A percentile compares a stretch with the other conserved stretches of the same genome.
Conservation (phyloP, 2,797 vertebrate genomes). For the Hydrophis major region DNA sequence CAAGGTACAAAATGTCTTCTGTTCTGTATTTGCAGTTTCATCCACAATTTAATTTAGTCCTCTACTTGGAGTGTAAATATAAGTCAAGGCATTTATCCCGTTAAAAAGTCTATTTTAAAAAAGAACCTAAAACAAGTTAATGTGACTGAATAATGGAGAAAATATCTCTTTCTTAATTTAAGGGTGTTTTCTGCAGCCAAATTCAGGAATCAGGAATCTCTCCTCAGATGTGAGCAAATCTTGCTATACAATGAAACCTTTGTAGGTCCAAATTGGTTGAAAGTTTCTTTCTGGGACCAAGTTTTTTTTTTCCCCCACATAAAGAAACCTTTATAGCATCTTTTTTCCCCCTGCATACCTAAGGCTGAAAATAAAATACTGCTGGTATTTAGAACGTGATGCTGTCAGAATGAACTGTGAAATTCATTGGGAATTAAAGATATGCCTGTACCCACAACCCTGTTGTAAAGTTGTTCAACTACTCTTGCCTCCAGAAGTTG, state of each 20-base stretch:
- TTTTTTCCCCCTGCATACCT: conserved; percentile 6
- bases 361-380: not conserved
- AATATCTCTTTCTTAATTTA: not conserved
- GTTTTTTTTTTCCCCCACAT: conserved; percentile 25
- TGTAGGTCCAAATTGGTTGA: conserved; percentile 67
- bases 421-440: not conserved
- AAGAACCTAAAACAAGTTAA: not conserved
- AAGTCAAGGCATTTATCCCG: not conserved
- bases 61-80: not conserved
- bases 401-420: not conserved
- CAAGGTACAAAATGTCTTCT: not conserved
- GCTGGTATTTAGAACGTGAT: not conserved
- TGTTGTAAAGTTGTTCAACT: not conserved
- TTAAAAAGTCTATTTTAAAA: fast-evolving
- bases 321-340: conserved; percentile 50
- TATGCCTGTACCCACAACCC: not conserved
- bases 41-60: not conserved
- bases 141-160: conserved; percentile 5
- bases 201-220: conserved; percentile 66
- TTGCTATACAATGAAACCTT: conserved; percentile 78
- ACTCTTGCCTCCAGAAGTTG: too few species aligned
- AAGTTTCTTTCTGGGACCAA: conserved; percentile 54
- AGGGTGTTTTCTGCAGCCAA: conserved; percentile 61
- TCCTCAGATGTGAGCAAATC: conserved; percentile 47
- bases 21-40: not conserved